A percentile compares a stretch with the other conserved stretches of the same genome.
phyloP scores from a whole-genome alignment of 2,113 vertebrate genomes.

The Rhodinocichla rosea region DNA sequence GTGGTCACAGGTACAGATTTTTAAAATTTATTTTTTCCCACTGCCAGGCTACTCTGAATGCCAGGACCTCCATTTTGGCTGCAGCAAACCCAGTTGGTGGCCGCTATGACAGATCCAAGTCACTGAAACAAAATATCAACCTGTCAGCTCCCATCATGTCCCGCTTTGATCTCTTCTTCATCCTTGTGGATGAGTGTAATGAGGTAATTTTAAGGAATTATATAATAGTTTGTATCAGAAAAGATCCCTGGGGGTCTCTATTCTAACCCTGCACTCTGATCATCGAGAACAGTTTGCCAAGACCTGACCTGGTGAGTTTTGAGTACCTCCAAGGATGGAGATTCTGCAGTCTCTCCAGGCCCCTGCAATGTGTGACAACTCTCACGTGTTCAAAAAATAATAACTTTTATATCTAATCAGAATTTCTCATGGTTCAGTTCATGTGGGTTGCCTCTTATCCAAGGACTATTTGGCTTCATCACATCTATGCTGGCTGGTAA shows the following conservation, averaged over 20 bases:
- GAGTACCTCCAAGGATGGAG: not conserved
- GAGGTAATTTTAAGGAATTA: conserved; percentile 77
- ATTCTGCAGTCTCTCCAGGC: not conserved
- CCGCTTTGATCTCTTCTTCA: conserved; percentile 98
- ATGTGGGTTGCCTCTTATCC: not conserved
- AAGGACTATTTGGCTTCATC: not conserved
- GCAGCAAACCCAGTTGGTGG: conserved; percentile 93
- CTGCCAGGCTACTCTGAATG: conserved; percentile 94
- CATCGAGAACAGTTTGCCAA: not conserved
- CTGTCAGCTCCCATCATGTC: conserved; percentile 97
- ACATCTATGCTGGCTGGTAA: not conserved
- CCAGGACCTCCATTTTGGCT: conserved; percentile 96
- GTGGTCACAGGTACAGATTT: not conserved
- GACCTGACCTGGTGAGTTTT: not conserved
- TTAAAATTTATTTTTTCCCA: not conserved
- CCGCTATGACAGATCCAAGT: conserved; percentile 95
- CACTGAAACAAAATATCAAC: conserved; percentile 96
- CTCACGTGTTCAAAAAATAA: not conserved
- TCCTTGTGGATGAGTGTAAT: conserved; percentile 97
- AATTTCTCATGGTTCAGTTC: not conserved
- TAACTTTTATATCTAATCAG: not conserved
- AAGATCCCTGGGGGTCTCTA: not conserved
- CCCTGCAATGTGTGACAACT: not conserved
- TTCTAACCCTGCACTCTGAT: not conserved
- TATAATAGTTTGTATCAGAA: not conserved